Percentiles rank a stretch among this genome's conserved stretches.
Evolutionary conservation across 92 coral and sea anemone species (phyloP).

Genomic region (Bergia puertoricense): DNA sequence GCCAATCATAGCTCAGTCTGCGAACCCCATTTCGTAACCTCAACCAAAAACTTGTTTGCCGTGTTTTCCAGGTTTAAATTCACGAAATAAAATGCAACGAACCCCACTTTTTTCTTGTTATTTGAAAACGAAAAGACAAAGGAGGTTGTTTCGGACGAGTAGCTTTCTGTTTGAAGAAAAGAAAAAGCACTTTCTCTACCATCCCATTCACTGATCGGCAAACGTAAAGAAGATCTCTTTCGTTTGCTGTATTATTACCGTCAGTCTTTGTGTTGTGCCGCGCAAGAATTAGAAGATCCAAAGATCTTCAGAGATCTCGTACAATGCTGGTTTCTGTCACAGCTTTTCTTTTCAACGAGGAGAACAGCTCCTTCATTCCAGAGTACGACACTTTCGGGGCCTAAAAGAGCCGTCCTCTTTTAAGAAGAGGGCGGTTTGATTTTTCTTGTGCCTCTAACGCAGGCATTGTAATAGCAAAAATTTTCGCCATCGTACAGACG

Average conservation of each 20-base stretch:
- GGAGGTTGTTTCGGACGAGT: no score
- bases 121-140: neutral
- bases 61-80: neutral
- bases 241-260: constrained; percentile 12
- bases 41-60: neutral
- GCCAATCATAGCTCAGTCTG: neutral
- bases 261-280: neutral
- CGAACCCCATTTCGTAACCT: neutral
- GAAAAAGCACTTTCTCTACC: neutral
- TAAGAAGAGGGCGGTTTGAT: constrained; percentile 39
- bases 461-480: constrained; percentile 8
- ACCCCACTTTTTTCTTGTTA: neutral
- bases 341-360: constrained; percentile 3
- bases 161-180: neutral
- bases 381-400: constrained; percentile 35
- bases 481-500: neutral
- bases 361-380: constrained; percentile 9
- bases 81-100: neutral
- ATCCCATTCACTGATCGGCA: neutral
- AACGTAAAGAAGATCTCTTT: constrained; percentile 19
- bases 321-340: constrained; percentile 23
- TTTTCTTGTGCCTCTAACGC: constrained; percentile 37
- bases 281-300: neutral
- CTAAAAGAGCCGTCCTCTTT: constrained; percentile 39
- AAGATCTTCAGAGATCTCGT: neutral